Evolutionary conservation across 2,797 vertebrate genomes (phyloP), one percentile per base, ranked within the genome.

Genomic region (Pyrocephalus nanus): DNA sequence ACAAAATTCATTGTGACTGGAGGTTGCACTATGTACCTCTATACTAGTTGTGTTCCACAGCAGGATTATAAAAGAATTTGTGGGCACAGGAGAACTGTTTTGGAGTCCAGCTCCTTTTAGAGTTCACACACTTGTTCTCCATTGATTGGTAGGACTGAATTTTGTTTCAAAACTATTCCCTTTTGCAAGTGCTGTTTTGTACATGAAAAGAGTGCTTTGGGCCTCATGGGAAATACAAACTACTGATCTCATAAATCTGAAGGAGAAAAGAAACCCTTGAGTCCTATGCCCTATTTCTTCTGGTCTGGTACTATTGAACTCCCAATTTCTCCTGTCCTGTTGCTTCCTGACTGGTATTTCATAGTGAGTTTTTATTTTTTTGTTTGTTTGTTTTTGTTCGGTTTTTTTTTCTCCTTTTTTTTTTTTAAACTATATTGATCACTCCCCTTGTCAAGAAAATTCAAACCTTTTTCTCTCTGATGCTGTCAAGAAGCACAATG

Each of bases 371-470:
- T 43, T 20, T 30, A 4, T 0, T 42, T 43, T 22, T 48, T 48
- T 26, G 12, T 25, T 48, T 50, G 3, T n/a, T 2, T 15, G 0
- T 23, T 36, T 36, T 19, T 16, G 51, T 27, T n/a, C n/a, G n/a
- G n/a, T n/a, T n/a, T n/a, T n/a, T n/a, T n/a, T n/a, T n/a, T n/a
- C n/a, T n/a, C n/a, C n/a, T n/a, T n/a, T n/a, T n/a, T n/a, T n/a
- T n/a, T n/a, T n/a, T n/a, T n/a, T n/a, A n/a, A 5, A 6, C 3
- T 54, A 0, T 21, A 40, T 27, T 25, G 16, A 26, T 30, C 4
- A 3, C 11, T 54, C 9, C 5, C 5, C 2, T 27, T 2, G 9
- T 53, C 25, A 67, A 77, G 30, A n/a, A 70, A 77, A 38, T 51
- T 23, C 15, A 67, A 55, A 43, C 25, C 4, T 40, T 73, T 66